Base-by-base conservation (phyloP, 1,140 invertebrate species). In the Lutraria rhynchaena region DNA sequence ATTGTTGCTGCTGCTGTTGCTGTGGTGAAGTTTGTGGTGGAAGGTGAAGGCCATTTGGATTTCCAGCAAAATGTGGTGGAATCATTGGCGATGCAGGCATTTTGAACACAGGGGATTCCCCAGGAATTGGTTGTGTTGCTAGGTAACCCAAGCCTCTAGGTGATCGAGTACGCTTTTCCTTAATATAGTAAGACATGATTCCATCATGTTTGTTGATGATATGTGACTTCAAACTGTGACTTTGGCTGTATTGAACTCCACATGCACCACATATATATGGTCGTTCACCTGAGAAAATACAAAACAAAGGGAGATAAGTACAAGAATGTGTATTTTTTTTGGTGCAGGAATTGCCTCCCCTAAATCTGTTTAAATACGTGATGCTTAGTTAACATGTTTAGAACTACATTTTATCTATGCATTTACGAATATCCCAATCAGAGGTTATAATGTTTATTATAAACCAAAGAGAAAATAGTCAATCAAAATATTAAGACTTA, bases 171-270 rank as follows among this genome's bases (percentile, higher is more conserved):
- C 90, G 82, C 73, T 91, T 91, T 69, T 91, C 90, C 58, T 91
- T 91, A 78, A 91, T 91, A 86, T 90, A 91, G 77, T 89, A 90
- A 11, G 87, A 87, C 90, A 90, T 91, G 75, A 89, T 90, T 35
- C 90, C 89, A 67, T 90, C 90, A 63, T 91, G 90, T 73, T 91
- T 91, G 85, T 89, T 90, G 83, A 90, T 90, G 81, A 91, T 91
- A 85, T 91, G 90, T 41, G 86, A 89, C 86, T 91, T 91, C n/a
- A 91, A 85, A 74, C 89, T 90, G 76, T 90, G 89, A 81, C 90
- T 90, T 63, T 91, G 90, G 74, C 89, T 91, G 81, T 90, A 91
- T 76, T 90, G 88, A 19, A 90, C 90, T 17, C 90, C 90, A 85
- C 90, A 91, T 9, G 89, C 90, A 37, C 90, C 89, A 84, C 89